Evolutionary conservation across 2,888 invertebrate genomes (phyloP).

Genomic region (Lithodes maja): DNA sequence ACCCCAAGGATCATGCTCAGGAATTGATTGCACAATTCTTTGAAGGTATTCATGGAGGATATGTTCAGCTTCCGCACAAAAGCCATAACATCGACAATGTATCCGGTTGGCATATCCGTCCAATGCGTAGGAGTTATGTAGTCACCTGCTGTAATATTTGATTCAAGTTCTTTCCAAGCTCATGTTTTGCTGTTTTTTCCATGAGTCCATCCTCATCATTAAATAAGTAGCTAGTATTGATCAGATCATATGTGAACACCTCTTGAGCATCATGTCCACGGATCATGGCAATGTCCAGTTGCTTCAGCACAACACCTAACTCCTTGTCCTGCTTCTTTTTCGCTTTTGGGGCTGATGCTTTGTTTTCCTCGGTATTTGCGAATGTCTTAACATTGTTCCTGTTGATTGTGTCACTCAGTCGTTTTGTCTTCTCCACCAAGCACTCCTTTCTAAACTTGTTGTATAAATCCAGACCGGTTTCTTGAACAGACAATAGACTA

Average conservation of each 20-base stretch:
- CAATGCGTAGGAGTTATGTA: too few relatives aligned
- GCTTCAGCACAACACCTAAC: conserved; percentile 1
- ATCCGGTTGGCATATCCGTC: too few relatives aligned
- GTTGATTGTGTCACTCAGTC: conserved; percentile 4
- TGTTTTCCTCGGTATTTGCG: neutral
- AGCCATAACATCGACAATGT: too few relatives aligned
- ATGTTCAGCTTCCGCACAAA: too few relatives aligned
- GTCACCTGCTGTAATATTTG: too few relatives aligned
- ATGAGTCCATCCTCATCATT: conserved; percentile 4
- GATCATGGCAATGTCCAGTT: neutral
- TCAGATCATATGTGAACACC: neutral
- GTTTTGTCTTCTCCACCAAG: conserved; percentile 8
- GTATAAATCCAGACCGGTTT: too few relatives aligned
- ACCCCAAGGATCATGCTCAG: too few relatives aligned
- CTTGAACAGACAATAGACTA: too few relatives aligned
- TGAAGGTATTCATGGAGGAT: too few relatives aligned
- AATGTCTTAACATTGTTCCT: conserved; percentile 4
- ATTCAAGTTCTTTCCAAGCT: too few relatives aligned
- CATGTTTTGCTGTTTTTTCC: neutral
- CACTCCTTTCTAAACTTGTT: too few relatives aligned
- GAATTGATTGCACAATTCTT: too few relatives aligned
- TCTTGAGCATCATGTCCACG: neutral
- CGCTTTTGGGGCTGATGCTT: conserved; percentile 1
- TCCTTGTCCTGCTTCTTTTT: conserved; percentile 3
- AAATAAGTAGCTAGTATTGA: conserved; percentile 1